phyloP scores from a whole-genome alignment of 1,140 invertebrate species.

The Bombus cullumanus region DNA sequence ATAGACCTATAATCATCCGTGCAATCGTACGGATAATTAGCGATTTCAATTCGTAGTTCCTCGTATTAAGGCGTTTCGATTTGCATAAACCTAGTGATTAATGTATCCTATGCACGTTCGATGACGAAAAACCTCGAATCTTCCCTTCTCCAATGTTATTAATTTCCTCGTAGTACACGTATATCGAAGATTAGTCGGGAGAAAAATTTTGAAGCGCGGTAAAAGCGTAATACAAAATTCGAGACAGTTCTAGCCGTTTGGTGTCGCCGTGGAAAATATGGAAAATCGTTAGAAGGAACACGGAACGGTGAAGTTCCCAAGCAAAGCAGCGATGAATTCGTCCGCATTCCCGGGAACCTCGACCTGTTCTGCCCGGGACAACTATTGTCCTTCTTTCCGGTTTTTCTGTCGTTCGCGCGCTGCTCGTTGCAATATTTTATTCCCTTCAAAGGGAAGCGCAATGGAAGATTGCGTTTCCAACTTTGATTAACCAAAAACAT shows the following conservation, averaged over 20 bases:
- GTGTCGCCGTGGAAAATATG: constrained; percentile 59
- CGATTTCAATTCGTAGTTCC: too few relatives aligned
- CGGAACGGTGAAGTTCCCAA: constrained; percentile 50
- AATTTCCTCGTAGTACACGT: not conserved
- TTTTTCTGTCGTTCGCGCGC: constrained; percentile 55
- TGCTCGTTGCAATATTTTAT: constrained; percentile 65
- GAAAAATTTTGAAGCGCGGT: not conserved
- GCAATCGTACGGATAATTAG: too few relatives aligned
- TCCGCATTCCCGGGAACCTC: constrained; percentile 24
- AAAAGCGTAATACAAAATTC: constrained; percentile 23
- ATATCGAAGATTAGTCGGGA: not conserved
- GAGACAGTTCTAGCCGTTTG: constrained; percentile 14
- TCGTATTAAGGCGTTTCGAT: too few relatives aligned
- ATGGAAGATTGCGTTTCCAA: not conserved
- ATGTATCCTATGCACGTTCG: too few relatives aligned
- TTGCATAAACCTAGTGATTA: too few relatives aligned
- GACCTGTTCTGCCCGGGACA: constrained; percentile 33
- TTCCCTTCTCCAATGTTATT: not conserved
- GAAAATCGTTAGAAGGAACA: constrained; percentile 70
- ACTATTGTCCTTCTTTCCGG: constrained; percentile 52
- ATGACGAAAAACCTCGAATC: too few relatives aligned
- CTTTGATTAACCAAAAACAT: not conserved
- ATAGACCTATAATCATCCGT: too few relatives aligned
- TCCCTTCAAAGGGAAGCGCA: constrained; percentile 46
- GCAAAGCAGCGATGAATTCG: constrained; percentile 56